Conservation (phyloP, 2,888 invertebrate species). For the Zaprionus lineosus region DNA sequence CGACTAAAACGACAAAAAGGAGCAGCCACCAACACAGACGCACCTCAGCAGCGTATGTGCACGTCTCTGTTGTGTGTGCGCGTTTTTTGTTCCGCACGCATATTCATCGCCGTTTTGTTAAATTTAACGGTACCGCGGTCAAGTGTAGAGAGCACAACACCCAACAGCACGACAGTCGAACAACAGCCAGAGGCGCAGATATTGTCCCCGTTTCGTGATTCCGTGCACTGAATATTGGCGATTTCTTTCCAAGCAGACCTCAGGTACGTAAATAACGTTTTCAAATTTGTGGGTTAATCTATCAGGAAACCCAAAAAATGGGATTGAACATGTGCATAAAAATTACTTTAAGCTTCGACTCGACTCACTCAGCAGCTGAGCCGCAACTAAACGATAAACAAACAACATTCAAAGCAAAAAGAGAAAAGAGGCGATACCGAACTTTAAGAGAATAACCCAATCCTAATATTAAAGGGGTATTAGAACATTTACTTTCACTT, state of each 20-base stretch:
- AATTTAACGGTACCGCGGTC: conserved; percentile 74
- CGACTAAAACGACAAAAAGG: conserved; percentile 67
- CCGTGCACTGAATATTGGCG: conserved; percentile 30
- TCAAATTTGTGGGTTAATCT: no score
- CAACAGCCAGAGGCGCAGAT: conserved; percentile 35
- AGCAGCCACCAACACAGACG: conserved; percentile 49
- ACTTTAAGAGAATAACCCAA: no score
- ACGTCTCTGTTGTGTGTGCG: conserved; percentile 33
- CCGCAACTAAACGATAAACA: conserved; percentile 48
- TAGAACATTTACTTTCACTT: no score
- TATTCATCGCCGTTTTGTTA: conserved; percentile 57
- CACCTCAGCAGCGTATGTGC: conserved; percentile 25
- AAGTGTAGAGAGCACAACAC: conserved; percentile 51
- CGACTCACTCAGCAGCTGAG: conserved; percentile 9
- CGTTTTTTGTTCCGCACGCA: conserved; percentile 68
- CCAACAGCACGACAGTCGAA: conserved; percentile 18
- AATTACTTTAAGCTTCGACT: no score
- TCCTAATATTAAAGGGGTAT: no score
- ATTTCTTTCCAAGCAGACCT: conserved; percentile 34
- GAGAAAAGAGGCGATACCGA: conserved; percentile 56
- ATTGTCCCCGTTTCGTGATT: conserved; percentile 43
- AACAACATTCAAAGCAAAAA: conserved; percentile 28
- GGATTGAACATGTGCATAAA: no score
- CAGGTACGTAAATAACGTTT: conserved; percentile 56
- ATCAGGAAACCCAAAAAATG: no score